phyloP scores from a whole-genome alignment of 1,140 invertebrate genomes.

The Pogonomyrmex californicus region DNA sequence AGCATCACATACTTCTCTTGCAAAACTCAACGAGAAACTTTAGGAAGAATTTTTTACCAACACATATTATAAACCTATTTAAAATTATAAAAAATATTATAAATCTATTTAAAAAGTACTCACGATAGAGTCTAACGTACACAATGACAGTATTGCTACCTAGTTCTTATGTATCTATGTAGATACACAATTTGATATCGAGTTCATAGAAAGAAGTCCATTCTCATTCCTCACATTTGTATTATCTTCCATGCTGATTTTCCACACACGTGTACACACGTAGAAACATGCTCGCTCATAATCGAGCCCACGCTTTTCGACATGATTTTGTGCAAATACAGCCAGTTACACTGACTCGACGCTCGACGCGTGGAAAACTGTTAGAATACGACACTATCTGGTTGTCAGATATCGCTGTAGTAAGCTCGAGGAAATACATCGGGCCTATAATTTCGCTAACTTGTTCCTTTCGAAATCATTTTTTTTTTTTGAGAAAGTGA shows the following conservation, averaged over 20 bases:
- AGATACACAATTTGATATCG: constrained; percentile 79
- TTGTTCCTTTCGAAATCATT: constrained; percentile 67
- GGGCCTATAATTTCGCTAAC: constrained; percentile 35
- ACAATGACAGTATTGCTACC: constrained; percentile 83
- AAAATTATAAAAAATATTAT: constrained; percentile 80
- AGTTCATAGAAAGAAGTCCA: constrained; percentile 58
- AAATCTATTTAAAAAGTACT: constrained; percentile 86
- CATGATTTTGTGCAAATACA: constrained; percentile 17
- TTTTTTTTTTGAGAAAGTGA: constrained; percentile 62
- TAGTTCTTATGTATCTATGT: constrained; percentile 78
- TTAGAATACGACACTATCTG: constrained; percentile 27
- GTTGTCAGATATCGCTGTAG: constrained; percentile 42
- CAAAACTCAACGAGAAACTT: constrained; percentile 79
- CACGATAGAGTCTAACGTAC: constrained; percentile 84
- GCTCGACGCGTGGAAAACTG: not conserved
- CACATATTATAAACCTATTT: constrained; percentile 84
- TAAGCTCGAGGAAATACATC: constrained; percentile 64
- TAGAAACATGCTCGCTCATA: not conserved
- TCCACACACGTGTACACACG: not conserved
- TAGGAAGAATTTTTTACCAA: constrained; percentile 78
- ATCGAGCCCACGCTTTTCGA: constrained; percentile 19
- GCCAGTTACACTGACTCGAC: not conserved
- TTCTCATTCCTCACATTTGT: constrained; percentile 15
- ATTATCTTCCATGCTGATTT: constrained; percentile 13
- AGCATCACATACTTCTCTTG: constrained; percentile 39